A percentile compares a stretch with the other conserved stretches of the same genome.
phyloP scores from a whole-genome alignment of 2,888 invertebrate genomes.

The Sceliomorpha sp. region DNA sequence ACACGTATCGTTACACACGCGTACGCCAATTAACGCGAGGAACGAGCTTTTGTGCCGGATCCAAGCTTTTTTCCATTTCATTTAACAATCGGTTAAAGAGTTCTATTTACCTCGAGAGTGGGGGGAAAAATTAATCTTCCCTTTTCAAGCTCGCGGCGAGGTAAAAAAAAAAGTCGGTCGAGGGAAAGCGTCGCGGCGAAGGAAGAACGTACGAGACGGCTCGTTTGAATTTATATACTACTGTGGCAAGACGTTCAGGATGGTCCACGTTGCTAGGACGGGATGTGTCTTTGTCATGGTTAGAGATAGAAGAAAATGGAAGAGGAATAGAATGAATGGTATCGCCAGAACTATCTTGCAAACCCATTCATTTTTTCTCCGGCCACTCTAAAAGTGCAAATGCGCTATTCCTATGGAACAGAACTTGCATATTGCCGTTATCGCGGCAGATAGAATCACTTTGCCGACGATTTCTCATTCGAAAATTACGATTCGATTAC shows the following conservation, averaged over 20 bases:
- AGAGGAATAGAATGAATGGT: constrained; percentile 53
- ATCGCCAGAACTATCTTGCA: constrained; percentile 52
- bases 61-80: constrained; percentile 29
- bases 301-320: constrained; percentile 54
- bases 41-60: too few relatives aligned
- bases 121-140: constrained; percentile 55
- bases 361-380: constrained; percentile 49
- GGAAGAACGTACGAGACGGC: constrained; percentile 51
- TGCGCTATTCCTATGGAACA: constrained; percentile 41
- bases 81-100: constrained; percentile 48
- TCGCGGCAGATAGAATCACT: constrained; percentile 42
- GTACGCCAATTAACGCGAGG: too few relatives aligned
- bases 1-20: too few relatives aligned
- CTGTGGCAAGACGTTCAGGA: constrained; percentile 50
- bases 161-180: constrained; percentile 51
- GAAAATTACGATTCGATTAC: constrained; percentile 12
- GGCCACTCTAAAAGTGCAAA: constrained; percentile 48
- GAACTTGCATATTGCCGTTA: constrained; percentile 53
- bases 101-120: constrained; percentile 41
- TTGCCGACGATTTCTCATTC: constrained; percentile 34
- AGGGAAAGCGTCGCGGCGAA: constrained; percentile 34
- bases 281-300: constrained; percentile 54
- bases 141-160: constrained; percentile 46
- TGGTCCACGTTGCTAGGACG: constrained; percentile 34
- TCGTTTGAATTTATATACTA: constrained; percentile 58